phyloP scores from a whole-genome alignment of 2,888 invertebrate genomes.

The Papilio elwesi region DNA sequence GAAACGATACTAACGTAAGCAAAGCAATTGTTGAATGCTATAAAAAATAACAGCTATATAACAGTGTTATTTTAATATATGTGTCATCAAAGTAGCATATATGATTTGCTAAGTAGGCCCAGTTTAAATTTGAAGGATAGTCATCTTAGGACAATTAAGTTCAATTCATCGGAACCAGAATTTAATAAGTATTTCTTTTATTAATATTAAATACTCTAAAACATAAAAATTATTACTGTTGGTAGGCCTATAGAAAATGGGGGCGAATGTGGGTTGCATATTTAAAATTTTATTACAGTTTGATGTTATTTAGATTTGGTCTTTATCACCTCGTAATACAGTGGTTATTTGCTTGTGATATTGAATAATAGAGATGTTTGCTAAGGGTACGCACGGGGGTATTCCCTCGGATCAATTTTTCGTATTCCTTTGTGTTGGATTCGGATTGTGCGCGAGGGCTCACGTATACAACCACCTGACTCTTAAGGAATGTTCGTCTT shows the following conservation, averaged over 20 bases:
- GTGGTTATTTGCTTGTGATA: background rate
- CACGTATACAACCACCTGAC: slow-evolving; percentile 47
- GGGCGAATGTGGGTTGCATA: background rate
- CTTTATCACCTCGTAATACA: background rate
- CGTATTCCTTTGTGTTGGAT: slow-evolving; percentile 51
- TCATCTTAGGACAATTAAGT: too few species aligned
- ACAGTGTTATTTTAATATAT: too few species aligned
- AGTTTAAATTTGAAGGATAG: too few species aligned
- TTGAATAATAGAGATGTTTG: slow-evolving; percentile 8
- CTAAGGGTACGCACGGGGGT: slow-evolving; percentile 54
- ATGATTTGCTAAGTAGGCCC: too few species aligned
- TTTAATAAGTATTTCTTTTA: background rate
- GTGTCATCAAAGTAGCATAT: too few species aligned
- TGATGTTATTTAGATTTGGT: background rate
- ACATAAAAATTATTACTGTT: background rate
- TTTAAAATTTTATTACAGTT: background rate
- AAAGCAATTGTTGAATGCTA: background rate
- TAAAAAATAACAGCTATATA: too few species aligned
- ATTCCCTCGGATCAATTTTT: slow-evolving; percentile 61
- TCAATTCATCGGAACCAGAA: too few species aligned
- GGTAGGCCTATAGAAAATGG: background rate
- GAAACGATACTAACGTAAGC: background rate
- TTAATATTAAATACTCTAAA: background rate
- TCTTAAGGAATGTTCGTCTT: slow-evolving; percentile 28
- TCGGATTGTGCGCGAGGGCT: slow-evolving; percentile 38